A percentile compares a stretch with the other conserved stretches of the same genome.
Conservation (phyloP, 2,888 invertebrate species). For the Barypeithes pellucidus region DNA sequence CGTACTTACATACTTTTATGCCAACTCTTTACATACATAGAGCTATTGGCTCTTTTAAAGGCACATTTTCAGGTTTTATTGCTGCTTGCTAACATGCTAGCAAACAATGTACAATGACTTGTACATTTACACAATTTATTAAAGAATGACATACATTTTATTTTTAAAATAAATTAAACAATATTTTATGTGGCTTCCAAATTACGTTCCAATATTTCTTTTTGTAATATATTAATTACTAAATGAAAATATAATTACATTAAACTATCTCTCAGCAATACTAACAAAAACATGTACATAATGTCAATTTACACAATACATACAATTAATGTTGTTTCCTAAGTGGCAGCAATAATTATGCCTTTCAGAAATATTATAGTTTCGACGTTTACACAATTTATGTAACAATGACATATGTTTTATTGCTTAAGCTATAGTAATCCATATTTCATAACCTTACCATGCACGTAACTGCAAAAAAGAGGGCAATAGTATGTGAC, state of each 20-base stretch:
- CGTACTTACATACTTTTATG: constrained; percentile 20
- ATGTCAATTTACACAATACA: no score
- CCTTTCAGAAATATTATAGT: no score
- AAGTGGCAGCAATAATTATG: no score
- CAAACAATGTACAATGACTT: neutral
- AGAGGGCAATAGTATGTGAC: constrained; percentile 16
- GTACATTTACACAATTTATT: neutral
- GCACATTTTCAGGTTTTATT: neutral
- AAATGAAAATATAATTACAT: no score
- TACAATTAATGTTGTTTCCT: no score
- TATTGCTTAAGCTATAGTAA: no score
- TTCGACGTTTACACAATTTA: no score
- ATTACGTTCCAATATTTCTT: neutral
- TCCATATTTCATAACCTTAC: no score
- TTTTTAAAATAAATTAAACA: neutral
- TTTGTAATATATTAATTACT: no score
- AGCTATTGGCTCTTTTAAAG: neutral
- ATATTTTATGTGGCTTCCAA: neutral
- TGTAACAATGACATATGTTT: no score
- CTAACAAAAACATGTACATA: no score
- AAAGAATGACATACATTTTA: neutral
- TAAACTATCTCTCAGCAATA: no score
- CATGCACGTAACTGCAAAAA: neutral
- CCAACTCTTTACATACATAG: constrained; percentile 23
- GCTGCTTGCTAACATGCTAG: neutral